A percentile compares a stretch with the other conserved stretches of the same genome.
phyloP scores from a whole-genome alignment of 2,113 vertebrate genomes.

The Centropristis striata region DNA sequence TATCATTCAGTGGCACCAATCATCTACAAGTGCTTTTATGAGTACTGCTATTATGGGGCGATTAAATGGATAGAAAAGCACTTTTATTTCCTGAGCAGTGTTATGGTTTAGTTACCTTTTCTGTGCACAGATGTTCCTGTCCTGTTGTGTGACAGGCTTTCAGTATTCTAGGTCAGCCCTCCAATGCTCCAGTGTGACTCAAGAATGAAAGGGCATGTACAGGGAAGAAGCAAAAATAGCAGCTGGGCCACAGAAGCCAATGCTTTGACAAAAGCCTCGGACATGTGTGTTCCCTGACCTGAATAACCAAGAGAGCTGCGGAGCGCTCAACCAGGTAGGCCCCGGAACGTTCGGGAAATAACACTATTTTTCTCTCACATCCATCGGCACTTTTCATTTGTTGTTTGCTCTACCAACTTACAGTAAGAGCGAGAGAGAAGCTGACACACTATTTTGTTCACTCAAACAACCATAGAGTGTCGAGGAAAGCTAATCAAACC shows the following conservation, averaged over 20 bases:
- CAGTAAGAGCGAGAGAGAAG: neutral
- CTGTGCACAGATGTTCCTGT: constrained; percentile 55
- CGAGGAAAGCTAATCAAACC: constrained; percentile 32
- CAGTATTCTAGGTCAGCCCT: constrained; percentile 80
- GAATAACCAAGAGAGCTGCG: constrained; percentile 70
- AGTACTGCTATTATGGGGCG: neutral
- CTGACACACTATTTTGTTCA: neutral
- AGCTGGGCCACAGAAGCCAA: constrained; percentile 69
- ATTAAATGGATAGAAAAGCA: constrained; percentile 21
- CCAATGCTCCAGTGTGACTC: constrained; percentile 73
- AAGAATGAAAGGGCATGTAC: constrained; percentile 79
- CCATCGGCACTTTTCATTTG: constrained; percentile 27
- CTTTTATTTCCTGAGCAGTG: constrained; percentile 13
- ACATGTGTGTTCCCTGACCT: constrained; percentile 75
- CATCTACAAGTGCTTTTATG: constrained; percentile 37
- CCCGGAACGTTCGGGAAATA: constrained; percentile 18
- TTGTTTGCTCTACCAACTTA: neutral
- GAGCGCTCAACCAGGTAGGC: constrained; percentile 41
- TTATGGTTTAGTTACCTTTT: constrained; percentile 48
- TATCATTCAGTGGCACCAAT: constrained; percentile 13
- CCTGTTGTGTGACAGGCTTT: constrained; percentile 72
- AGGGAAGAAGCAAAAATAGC: constrained; percentile 78
- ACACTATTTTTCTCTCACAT: constrained; percentile 20
- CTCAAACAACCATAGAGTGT: neutral
- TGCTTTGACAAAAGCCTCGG: constrained; percentile 76